phyloP scores from a whole-genome alignment of 2,888 invertebrate species.

The Isotomurus palustris region DNA sequence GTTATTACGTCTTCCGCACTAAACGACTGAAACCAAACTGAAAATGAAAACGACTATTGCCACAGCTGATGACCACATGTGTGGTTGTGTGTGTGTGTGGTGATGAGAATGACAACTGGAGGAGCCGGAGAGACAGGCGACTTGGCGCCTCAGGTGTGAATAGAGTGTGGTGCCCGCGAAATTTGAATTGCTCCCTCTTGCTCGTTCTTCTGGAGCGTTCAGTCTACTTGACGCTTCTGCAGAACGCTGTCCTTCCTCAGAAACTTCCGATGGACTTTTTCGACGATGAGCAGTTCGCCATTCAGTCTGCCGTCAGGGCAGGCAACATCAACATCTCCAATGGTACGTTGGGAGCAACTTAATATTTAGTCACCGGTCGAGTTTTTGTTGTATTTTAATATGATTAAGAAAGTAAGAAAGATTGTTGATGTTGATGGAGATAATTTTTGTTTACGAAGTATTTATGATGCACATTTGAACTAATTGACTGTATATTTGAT shows the following conservation, averaged over 20 bases:
- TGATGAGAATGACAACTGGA: neutral
- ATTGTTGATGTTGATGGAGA: neutral
- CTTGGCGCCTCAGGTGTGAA: neutral
- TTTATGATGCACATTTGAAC: neutral
- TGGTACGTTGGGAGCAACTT: constrained; percentile 52
- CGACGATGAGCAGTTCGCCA: constrained; percentile 45
- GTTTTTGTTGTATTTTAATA: neutral
- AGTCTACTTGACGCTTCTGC: too few species aligned
- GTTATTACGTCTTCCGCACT: too few species aligned
- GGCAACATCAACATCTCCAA: constrained; percentile 64
- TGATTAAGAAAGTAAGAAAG: neutral
- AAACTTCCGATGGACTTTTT: too few species aligned
- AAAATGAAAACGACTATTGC: too few species aligned
- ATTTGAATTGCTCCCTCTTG: neutral
- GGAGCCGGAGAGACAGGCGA: neutral
- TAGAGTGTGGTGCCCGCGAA: neutral
- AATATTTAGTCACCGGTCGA: too few species aligned
- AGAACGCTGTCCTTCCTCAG: neutral
- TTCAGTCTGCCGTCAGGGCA: constrained; percentile 57
- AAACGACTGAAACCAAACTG: too few species aligned
- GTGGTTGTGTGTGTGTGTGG: too few species aligned
- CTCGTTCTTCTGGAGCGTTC: neutral
- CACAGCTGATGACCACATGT: too few species aligned
- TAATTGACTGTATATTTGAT: too few species aligned
- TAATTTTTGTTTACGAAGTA: neutral